Percentiles rank a stretch among this genome's conserved stretches.
Evolutionary conservation across 1,140 invertebrate genomes (phyloP).

Genomic region (Listronotus bonariensis): DNA sequence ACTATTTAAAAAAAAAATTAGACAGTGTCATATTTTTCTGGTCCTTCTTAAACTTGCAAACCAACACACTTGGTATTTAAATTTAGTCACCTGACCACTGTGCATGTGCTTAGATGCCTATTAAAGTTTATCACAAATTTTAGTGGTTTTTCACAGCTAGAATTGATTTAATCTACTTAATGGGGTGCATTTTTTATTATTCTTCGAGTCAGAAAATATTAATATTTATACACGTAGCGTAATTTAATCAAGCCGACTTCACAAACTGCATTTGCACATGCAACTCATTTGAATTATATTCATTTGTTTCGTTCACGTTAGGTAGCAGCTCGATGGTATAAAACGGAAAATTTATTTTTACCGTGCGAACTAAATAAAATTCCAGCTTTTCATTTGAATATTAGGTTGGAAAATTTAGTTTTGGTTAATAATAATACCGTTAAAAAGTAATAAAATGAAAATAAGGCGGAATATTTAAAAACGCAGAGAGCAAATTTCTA

Average conservation of each 20-base stretch:
- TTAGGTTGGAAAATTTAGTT: too few relatives aligned
- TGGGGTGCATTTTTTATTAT: conserved; percentile 36
- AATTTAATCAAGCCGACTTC: conserved; percentile 39
- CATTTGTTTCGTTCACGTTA: conserved; percentile 36
- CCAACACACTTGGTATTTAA: too few relatives aligned
- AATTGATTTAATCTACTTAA: conserved; percentile 37
- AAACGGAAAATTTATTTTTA: conserved; percentile 34
- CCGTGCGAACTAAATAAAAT: conserved; percentile 17
- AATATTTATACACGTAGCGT: conserved; percentile 40
- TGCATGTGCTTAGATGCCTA: conserved; percentile 14
- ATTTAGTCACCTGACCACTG: conserved; percentile 16
- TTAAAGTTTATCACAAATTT: conserved; percentile 31
- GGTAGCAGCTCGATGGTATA: conserved; percentile 28
- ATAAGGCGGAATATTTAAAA: too few relatives aligned
- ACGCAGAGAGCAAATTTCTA: too few relatives aligned
- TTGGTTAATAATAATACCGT: too few relatives aligned
- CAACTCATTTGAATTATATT: conserved; percentile 40
- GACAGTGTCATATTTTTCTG: too few relatives aligned
- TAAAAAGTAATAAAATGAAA: too few relatives aligned
- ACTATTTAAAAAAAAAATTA: too few relatives aligned
- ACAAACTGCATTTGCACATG: conserved; percentile 41
- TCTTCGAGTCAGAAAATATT: conserved; percentile 37
- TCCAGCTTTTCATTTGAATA: too few relatives aligned
- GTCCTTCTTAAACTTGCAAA: too few relatives aligned
- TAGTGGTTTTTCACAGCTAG: conserved; percentile 35